Evolutionary conservation across 37 sponge, comb jelly and placozoan species (phyloP), one percentile per base, ranked within the genome.

Genomic region (Eunapius fragilis): DNA sequence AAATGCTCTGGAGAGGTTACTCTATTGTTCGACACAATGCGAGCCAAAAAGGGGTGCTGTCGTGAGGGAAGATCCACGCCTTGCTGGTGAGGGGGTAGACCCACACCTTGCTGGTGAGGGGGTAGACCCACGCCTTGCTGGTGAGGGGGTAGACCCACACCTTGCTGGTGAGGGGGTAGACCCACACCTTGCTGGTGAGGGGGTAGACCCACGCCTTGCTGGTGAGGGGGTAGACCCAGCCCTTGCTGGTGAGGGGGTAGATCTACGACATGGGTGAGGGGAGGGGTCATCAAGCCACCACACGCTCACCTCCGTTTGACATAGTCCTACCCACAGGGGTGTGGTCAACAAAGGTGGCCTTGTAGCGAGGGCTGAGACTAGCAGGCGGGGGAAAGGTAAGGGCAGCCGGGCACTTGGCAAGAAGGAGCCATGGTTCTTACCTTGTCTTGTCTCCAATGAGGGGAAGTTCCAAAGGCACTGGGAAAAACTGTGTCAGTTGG

Each of bases 1-100:
- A 99, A 97, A 82, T 99, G 99, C 30, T 79, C 86, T 0, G 27
- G 31, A 17, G 93, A 74, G 25, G 99, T 99, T 13, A 99, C 82
- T 35, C 99, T 76, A 35, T 78, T 85, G 72, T 95, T 97, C 26
- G 90, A 75, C 70, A 91, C 82, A 49, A 98, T 79, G 26, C 69
- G 81, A 32, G 94, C 92, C 14, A 45, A 73, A 48, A 76, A 92
- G 25, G 98, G 96, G 24, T 79, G 35, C 13, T 31, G 26, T 11
- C 82, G 85, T 22, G 35, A 35, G 38, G 33, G 38, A 28, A 37
- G n/a, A n/a, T n/a, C n/a, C n/a, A 10, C 11, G 30, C 30, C 3
- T 71, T 26, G 72, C 6, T 31, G 72, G 72, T 10, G 10, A 10
- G 10, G 47, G 9, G 9, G 4, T 4, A 45, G 47, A 45, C 9